phyloP scores from a whole-genome alignment of 2,888 invertebrate species.

The Pecten maximus region DNA sequence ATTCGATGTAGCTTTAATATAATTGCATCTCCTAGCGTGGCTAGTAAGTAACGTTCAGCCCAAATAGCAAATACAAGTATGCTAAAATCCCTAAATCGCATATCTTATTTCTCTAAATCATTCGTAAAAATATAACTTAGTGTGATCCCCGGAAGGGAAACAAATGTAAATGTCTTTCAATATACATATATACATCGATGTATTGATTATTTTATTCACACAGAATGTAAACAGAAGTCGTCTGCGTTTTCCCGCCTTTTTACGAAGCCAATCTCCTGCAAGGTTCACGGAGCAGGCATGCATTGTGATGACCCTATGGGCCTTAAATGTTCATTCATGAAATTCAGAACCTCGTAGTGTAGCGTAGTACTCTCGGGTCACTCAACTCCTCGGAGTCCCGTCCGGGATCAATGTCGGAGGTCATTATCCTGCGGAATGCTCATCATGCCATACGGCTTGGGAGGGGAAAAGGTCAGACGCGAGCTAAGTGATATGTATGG shows the following conservation, averaged over 20 bases:
- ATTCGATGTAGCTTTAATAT: no score
- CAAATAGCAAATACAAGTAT: no score
- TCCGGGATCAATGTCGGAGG: slow-evolving; percentile 8
- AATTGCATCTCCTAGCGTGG: no score
- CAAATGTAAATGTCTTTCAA: no score
- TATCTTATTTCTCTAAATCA: no score
- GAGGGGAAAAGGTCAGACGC: slow-evolving; percentile 13
- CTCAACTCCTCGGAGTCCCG: neutral
- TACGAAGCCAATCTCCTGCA: slow-evolving; percentile 6
- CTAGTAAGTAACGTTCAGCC: no score
- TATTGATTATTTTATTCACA: no score
- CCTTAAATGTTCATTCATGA: slow-evolving; percentile 4
- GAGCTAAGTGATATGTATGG: neutral
- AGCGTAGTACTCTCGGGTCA: neutral
- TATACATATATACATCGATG: no score
- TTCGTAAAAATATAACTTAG: no score
- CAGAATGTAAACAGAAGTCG: neutral
- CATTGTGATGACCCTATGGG: slow-evolving; percentile 24
- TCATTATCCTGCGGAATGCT: neutral
- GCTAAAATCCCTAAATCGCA: no score
- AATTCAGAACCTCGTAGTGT: neutral
- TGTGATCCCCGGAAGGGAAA: no score
- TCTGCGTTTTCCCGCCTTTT: neutral
- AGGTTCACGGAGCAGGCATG: slow-evolving; percentile 25
- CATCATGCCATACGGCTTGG: slow-evolving; percentile 20